Base-by-base conservation (phyloP, 2,888 invertebrate species). In the Amiota minor region DNA sequence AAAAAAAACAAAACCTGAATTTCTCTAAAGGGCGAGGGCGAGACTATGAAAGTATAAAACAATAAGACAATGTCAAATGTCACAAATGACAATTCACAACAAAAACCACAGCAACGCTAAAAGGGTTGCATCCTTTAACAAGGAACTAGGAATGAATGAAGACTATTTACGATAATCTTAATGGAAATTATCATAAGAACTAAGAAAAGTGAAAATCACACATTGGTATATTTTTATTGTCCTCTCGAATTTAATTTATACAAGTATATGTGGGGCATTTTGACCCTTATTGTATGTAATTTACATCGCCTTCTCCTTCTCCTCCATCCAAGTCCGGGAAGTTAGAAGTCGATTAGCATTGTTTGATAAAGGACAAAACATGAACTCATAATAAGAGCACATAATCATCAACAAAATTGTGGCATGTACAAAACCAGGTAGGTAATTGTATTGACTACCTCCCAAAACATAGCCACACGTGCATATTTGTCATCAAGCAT, bases 231-330 rank as follows among this genome's bases (percentile, higher is more conserved):
- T 47, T 59, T 71, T 81, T 76, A 84, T 50, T 14, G 53, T n/a
- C 12, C 3, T 14, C 14, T 84, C 84, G 85, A 86, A 85, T 85
- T 78, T 76, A 76, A 80, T 79, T 80, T 86, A 85, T 83, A 89
- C 80, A 88, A 89, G 86, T 86, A 88, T 89, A 89, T 87, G 88
- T 88, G 81, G 82, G 79, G 79, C 79, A 79, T 86, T 84, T 85
- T 88, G 88, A 88, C 86, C 88, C 88, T 81, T 86, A 85, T 82
- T 87, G 81, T 82, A 81, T 80, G 75, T 71, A 49, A 14, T 65
- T 65, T 65, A 68, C 67, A 14, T n/a, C n/a, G n/a, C 67, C 35
- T 20, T 35, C 35, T 35, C 35, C 35, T 4, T 8, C 35, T 6
- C 35, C 4, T 6, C 35, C 35, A 62, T 6, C 50, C 67, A 16